Base-by-base conservation (phyloP, 1,140 invertebrate species). In the Leptinotarsa texana region DNA sequence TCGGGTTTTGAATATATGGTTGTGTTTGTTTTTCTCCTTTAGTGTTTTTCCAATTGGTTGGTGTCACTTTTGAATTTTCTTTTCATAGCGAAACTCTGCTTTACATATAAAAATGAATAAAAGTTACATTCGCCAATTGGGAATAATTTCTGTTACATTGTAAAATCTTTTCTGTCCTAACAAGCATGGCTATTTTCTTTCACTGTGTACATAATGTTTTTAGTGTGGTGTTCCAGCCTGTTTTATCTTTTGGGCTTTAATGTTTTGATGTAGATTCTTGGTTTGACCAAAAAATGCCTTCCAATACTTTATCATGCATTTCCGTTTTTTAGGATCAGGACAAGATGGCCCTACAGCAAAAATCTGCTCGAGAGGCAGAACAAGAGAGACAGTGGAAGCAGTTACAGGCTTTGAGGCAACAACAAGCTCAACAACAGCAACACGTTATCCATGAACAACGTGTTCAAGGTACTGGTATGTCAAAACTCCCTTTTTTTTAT, bases 371-470 rank as follows among this genome's bases (percentile, higher is more conserved):
- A 81, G 94, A 95, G 86, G 91, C 92, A 57, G 94, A 95, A 85
- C 93, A 95, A 81, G 94, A 95, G 86, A 87, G 93, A 17, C 91
- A 94, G 78, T 96, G 95, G 94, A 96, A 96, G 85, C 93, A 94
- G 78, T 84, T 95, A 76, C 94, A 95, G 86, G 92, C 93, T 24
- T 83, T 92, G 74, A 88, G 94, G 22, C 93, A 94, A 82, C 92
- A 93, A 79, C 93, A 94, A 82, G 89, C 91, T 18, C 93, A 95
- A 83, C 90, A 94, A 77, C 93, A 95, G 74, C 93, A 94, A 82
- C 91, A 93, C 86, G 90, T 92, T 77, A 90, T 94, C 80, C 92
- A 93, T 74, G 92, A 93, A 80, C 92, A 94, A 80, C 86, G 92
- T 74, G 87, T 90, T 68, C 91, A 93, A 88, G 91, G 91, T 92